Percentiles rank a stretch among this genome's conserved stretches.
phyloP scores from a whole-genome alignment of 2,797 vertebrate genomes.

The Sparidentex hasta region DNA sequence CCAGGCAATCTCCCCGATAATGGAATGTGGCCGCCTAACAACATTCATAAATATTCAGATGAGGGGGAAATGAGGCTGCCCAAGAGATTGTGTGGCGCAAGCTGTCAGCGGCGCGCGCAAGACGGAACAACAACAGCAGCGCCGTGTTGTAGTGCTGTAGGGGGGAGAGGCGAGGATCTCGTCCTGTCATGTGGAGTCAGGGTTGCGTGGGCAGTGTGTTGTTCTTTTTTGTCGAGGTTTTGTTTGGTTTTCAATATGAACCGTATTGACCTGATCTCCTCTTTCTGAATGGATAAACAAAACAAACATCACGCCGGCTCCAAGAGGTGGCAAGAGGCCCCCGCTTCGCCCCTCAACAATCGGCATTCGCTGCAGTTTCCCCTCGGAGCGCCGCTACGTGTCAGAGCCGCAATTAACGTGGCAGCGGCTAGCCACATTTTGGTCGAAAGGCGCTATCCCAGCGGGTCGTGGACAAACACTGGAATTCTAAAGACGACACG shows the following conservation, averaged over 20 bases:
- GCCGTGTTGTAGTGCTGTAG: conserved; percentile 23
- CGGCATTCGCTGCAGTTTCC: conserved; percentile 62
- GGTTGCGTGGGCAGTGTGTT: conserved; percentile 37
- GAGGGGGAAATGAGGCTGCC: conserved; percentile 64
- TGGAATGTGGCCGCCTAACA: conserved; percentile 78
- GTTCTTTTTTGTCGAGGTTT: conserved; percentile 52
- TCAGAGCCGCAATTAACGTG: conserved; percentile 56
- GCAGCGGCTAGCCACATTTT: conserved; percentile 49
- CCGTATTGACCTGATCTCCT: conserved; percentile 49
- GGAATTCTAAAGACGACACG: conserved; percentile 43
- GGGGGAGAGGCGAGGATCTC: conserved; percentile 40
- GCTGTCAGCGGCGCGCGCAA: conserved; percentile 49
- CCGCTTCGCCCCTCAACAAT: conserved; percentile 57
- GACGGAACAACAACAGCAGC: conserved; percentile 32
- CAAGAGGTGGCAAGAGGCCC: conserved; percentile 48
- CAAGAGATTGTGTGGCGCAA: conserved; percentile 59
- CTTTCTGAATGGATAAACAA: conserved; percentile 60
- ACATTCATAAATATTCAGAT: conserved; percentile 84
- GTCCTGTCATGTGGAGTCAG: conserved; percentile 32
- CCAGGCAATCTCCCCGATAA: conserved; percentile 75
- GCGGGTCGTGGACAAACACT: conserved; percentile 41
- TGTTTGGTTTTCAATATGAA: conserved; percentile 68
- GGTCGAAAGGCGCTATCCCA: conserved; percentile 22
- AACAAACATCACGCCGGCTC: conserved; percentile 63
- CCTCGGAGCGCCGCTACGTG: conserved; percentile 32